These are phyloP conservation scores for Drosophila lowei DNA, from an alignment of 1,140 invertebrate genomes.

Conservation along the genomic window DNA sequence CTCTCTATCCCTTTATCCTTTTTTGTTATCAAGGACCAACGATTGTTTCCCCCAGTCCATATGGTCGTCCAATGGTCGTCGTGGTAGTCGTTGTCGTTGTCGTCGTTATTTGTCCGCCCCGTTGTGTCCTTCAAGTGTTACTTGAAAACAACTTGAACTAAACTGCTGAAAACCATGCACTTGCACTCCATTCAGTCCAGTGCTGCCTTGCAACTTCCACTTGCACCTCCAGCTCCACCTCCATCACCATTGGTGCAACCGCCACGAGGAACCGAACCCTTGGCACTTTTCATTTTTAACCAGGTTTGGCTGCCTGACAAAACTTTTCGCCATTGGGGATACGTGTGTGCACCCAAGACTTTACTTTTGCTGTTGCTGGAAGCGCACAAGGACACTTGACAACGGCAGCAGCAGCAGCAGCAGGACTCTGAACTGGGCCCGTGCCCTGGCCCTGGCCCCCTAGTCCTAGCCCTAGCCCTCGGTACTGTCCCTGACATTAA, in stretches of 20 bases:
- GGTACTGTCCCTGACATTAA: slow-evolving; percentile 41
- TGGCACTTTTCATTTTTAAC: slow-evolving; percentile 42
- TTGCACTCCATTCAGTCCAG: slow-evolving; percentile 30
- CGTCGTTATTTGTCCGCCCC: slow-evolving; percentile 40
- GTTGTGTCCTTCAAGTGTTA: slow-evolving; percentile 66
- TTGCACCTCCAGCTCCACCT: background rate
- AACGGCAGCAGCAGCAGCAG: slow-evolving; percentile 22
- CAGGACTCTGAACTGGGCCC: slow-evolving; percentile 3
- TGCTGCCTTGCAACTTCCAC: slow-evolving; percentile 18
- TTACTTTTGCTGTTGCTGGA: slow-evolving; percentile 30
- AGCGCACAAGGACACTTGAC: slow-evolving; percentile 72
- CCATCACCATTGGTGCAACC: background rate
- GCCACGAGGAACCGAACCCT: background rate
- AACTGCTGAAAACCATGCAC: slow-evolving; percentile 68
- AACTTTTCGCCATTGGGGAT: slow-evolving; percentile 61
- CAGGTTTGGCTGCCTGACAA: slow-evolving; percentile 66
- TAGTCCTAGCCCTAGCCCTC: background rate
- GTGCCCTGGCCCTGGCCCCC: background rate
- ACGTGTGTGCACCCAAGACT: slow-evolving; percentile 60
- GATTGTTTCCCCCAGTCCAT: slow-evolving; percentile 43
- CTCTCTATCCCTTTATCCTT: background rate
- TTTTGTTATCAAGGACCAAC: slow-evolving; percentile 35
- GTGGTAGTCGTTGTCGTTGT: too few species aligned
- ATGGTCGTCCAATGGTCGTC: slow-evolving; percentile 27
- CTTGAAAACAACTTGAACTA: slow-evolving; percentile 71